Conservation (phyloP, 2,888 invertebrate genomes). For the Hemistola chrysoprasaria region DNA sequence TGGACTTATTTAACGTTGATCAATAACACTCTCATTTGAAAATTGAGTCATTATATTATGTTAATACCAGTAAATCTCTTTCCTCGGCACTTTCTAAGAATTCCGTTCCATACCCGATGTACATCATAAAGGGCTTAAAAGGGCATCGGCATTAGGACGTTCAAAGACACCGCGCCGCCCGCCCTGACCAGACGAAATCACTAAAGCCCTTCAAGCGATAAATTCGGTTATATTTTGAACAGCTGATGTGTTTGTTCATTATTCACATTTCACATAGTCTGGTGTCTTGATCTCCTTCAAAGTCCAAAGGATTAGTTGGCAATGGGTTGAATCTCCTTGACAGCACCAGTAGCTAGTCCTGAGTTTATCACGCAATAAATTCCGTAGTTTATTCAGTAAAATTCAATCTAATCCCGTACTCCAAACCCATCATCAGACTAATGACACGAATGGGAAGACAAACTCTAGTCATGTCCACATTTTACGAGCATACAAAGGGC, state of each 20-base stretch:
- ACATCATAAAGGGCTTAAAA: conserved; percentile 29
- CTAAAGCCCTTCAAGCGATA: conserved; percentile 11
- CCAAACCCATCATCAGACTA: too few species aligned
- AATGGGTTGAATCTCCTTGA: too few species aligned
- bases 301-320: too few species aligned
- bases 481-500: conserved; percentile 34
- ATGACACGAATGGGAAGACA: conserved; percentile 8
- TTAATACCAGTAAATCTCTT: not conserved
- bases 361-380: too few species aligned
- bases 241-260: conserved; percentile 4
- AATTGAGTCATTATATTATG: too few species aligned
- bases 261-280: too few species aligned
- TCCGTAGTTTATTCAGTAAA: too few species aligned
- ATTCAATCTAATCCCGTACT: too few species aligned
- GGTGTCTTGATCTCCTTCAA: too few species aligned
- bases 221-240: conserved; percentile 13
- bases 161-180: conserved; percentile 45
- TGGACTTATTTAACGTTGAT: too few species aligned
- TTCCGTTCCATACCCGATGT: conserved; percentile 27
- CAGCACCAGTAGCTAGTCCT: too few species aligned
- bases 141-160: conserved; percentile 42
- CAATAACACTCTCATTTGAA: too few species aligned
- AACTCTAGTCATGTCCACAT: conserved; percentile 25
- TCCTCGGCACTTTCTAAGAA: conserved; percentile 20
- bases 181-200: conserved; percentile 39